Evolutionary conservation across 1,140 invertebrate species (phyloP).

Genomic region (Danaus melanippus): DNA sequence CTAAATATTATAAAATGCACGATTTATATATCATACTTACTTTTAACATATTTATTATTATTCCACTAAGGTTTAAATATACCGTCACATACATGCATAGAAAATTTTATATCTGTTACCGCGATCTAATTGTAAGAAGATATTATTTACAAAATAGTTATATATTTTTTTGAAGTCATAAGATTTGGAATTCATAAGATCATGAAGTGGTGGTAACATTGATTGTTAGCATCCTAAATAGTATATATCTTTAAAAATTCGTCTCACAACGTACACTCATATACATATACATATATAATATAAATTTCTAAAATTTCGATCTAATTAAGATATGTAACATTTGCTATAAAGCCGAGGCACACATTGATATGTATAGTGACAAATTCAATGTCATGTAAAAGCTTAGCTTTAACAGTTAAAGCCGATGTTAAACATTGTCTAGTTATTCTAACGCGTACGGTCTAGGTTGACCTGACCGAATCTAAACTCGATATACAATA

Average conservation of each 20-base stretch:
- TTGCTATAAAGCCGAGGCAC: constrained; percentile 70
- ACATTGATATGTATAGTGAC: constrained; percentile 68
- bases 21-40: constrained; percentile 3
- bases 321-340: constrained; percentile 63
- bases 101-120: constrained; percentile 34
- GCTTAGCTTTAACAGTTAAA: constrained; percentile 56
- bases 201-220: constrained; percentile 43
- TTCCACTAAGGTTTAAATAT: constrained; percentile 11
- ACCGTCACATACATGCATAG: constrained; percentile 16
- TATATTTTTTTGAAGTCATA: constrained; percentile 64
- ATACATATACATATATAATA: constrained; percentile 46
- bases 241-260: constrained; percentile 63
- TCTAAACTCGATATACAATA: constrained; percentile 23
- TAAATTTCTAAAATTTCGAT: constrained; percentile 61
- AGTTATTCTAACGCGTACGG: constrained; percentile 21
- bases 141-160: constrained; percentile 64
- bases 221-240: constrained; percentile 55
- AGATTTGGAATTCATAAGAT: constrained; percentile 69
- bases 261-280: constrained; percentile 48
- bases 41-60: constrained; percentile 5
- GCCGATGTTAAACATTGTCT: constrained; percentile 43
- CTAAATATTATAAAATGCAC: constrained; percentile 5
- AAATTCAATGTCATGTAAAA: constrained; percentile 32
- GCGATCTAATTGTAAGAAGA: constrained; percentile 48
- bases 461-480: constrained; percentile 4